Conservation (phyloP, 1,140 invertebrate genomes). For the Neoseiulus cucumeris region DNA sequence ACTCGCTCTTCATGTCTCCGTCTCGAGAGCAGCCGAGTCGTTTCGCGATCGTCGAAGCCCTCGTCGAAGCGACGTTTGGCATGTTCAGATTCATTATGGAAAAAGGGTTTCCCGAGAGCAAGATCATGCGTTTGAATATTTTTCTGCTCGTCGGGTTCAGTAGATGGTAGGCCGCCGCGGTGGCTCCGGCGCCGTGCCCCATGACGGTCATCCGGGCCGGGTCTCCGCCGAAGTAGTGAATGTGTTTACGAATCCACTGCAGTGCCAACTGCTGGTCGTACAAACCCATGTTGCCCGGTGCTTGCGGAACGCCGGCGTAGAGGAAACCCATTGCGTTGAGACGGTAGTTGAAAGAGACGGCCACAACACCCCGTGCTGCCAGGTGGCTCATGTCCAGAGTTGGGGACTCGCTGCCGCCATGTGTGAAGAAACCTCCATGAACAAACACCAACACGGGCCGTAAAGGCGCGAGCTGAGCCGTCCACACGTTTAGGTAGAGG, state of each 20-base stretch:
- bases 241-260: constrained; percentile 31
- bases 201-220: constrained; percentile 32
- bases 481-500: constrained; percentile 77
- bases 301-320: constrained; percentile 16
- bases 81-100: background rate
- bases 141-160: constrained; percentile 22
- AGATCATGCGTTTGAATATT: constrained; percentile 25
- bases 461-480: constrained; percentile 35
- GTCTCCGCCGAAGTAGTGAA: constrained; percentile 30
- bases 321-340: constrained; percentile 62
- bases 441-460: constrained; percentile 75
- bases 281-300: constrained; percentile 31
- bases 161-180: constrained; percentile 24
- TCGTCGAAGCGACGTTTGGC: background rate
- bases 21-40: background rate
- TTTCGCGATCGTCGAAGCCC: background rate
- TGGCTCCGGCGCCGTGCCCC: constrained; percentile 30
- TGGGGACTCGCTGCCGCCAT: constrained; percentile 15
- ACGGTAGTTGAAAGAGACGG: constrained; percentile 90
- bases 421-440: constrained; percentile 50
- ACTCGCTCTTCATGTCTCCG: background rate
- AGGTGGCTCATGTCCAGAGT: background rate
- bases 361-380: constrained; percentile 14
- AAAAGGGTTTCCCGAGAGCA: constrained; percentile 19
- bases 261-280: constrained; percentile 30